phyloP scores from a whole-genome alignment of 2,888 invertebrate genomes.

The Limnephilus auricula region DNA sequence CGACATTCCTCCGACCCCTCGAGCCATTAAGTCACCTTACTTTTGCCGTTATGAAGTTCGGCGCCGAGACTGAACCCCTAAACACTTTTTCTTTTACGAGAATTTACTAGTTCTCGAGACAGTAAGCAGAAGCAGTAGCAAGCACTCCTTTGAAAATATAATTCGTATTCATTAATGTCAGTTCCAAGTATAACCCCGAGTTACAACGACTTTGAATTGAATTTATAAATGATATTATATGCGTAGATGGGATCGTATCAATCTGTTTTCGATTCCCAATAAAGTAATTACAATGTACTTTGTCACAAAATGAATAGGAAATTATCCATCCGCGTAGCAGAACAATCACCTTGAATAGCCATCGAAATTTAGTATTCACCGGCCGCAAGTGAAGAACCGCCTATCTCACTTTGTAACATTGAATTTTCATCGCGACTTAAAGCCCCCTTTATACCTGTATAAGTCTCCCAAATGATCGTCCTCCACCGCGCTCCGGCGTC shows the following conservation, averaged over 20 bases:
- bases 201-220: not conserved
- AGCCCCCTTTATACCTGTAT: slow-evolving; percentile 35
- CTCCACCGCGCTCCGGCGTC: slow-evolving; percentile 27
- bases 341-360: slow-evolving; percentile 9
- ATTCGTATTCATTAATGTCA: slow-evolving; percentile 33
- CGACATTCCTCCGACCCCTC: slow-evolving; percentile 4
- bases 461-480: slow-evolving; percentile 45
- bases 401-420: slow-evolving; percentile 41
- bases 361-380: slow-evolving; percentile 25
- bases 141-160: slow-evolving; percentile 4
- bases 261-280: not conserved
- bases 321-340: slow-evolving; percentile 5
- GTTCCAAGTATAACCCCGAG: not conserved
- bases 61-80: not conserved
- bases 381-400: slow-evolving; percentile 19
- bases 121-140: not conserved
- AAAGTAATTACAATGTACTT: not conserved
- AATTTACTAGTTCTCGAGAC: slow-evolving; percentile 22
- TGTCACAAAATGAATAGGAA: slow-evolving; percentile 5
- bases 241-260: not conserved
- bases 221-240: not conserved
- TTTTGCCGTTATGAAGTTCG: slow-evolving; percentile 37
- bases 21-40: slow-evolving; percentile 26
- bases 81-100: slow-evolving; percentile 22
- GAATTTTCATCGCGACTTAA: slow-evolving; percentile 48